These are phyloP conservation scores for Sebastes minor DNA, from an alignment of 2,797 vertebrate genomes.

Conservation along the genomic window DNA sequence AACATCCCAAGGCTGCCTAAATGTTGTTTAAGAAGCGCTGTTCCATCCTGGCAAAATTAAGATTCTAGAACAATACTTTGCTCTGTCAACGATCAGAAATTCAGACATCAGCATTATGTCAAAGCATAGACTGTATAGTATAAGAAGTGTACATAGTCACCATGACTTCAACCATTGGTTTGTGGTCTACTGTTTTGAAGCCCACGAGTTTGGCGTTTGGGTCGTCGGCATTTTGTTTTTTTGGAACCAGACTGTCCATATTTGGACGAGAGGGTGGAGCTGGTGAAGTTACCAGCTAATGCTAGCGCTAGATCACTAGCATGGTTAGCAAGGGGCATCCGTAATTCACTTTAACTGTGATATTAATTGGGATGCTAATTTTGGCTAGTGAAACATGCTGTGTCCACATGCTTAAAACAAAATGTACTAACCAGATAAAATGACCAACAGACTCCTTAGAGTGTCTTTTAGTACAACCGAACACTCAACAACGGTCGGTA, in stretches of 20 bases:
- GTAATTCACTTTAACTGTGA: not conserved
- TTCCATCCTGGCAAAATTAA: conserved; percentile 6
- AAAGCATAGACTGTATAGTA: not conserved
- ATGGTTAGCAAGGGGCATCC: not conserved
- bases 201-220: not conserved
- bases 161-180: not conserved
- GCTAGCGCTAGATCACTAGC: not conserved
- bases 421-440: not conserved
- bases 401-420: not conserved
- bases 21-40: conserved; percentile 22
- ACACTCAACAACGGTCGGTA: no score
- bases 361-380: not conserved
- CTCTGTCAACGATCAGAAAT: conserved; percentile 16
- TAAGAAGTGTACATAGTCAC: not conserved
- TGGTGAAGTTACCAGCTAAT: not conserved
- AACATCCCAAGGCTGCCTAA: conserved; percentile 26
- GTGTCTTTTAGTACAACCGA: not conserved
- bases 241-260: no score
- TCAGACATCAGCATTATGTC: not conserved
- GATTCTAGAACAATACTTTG: conserved; percentile 6
- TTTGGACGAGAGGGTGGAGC: not conserved
- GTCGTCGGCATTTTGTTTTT: not conserved
- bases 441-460: not conserved
- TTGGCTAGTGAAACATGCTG: not conserved
- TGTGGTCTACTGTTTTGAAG: no score